phyloP scores from a whole-genome alignment of 2,113 vertebrate species.

The Sapayoa aenigma region DNA sequence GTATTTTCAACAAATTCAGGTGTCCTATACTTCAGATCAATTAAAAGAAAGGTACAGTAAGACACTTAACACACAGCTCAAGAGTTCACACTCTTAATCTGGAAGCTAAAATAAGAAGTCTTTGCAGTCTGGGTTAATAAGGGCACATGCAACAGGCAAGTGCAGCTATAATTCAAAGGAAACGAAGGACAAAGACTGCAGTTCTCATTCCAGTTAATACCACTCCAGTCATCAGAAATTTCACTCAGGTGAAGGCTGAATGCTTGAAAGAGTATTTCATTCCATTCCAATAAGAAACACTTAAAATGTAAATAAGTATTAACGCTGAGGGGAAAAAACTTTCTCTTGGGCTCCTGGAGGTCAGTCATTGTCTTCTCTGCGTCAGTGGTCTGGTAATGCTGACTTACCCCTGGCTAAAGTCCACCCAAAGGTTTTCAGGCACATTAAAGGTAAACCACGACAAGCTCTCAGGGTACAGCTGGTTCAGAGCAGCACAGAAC shows the following conservation, averaged over 20 bases:
- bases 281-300: not conserved
- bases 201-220: not conserved
- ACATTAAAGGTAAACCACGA: not conserved
- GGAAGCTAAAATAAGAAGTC: conserved; percentile 47
- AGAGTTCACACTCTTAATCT: conserved; percentile 46
- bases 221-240: not conserved
- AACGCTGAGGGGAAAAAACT: not conserved
- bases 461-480: not conserved
- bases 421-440: not conserved
- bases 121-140: conserved; percentile 39
- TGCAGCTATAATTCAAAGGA: not conserved
- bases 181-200: not conserved
- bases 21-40: not conserved
- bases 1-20: not conserved
- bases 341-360: not conserved
- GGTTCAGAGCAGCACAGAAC: not conserved
- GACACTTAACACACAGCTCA: not conserved
- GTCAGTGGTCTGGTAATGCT: not conserved
- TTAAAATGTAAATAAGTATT: not conserved
- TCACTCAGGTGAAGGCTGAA: not conserved
- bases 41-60: not conserved
- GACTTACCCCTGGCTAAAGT: not conserved
- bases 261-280: not conserved
- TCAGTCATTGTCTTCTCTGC: not conserved
- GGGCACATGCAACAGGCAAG: not conserved